Conservation (phyloP, 2,888 invertebrate species). For the Diarsia rubi region DNA sequence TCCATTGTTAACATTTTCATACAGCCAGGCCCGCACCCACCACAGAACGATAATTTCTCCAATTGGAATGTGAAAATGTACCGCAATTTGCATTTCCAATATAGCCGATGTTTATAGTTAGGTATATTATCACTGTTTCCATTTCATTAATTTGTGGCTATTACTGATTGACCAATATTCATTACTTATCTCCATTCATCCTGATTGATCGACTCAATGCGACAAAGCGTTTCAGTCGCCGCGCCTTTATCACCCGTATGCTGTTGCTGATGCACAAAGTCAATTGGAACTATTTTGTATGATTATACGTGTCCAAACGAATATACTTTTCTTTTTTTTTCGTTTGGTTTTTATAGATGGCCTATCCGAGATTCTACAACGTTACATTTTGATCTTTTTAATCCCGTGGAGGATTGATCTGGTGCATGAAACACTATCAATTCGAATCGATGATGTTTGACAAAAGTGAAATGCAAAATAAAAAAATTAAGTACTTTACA, state of each 20-base stretch:
- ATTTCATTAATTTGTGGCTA: constrained; percentile 38
- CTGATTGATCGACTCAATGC: constrained; percentile 28
- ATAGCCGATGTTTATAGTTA: constrained; percentile 2
- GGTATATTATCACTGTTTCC: constrained; percentile 19
- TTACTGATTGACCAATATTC: constrained; percentile 29
- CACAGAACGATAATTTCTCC: neutral
- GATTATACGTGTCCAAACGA: neutral
- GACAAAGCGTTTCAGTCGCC: constrained; percentile 6
- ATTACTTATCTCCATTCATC: constrained; percentile 29
- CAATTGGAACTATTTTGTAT: neutral
- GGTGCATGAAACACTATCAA: too few relatives aligned
- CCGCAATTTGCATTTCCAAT: constrained; percentile 8
- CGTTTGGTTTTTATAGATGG: neutral
- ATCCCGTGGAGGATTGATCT: too few relatives aligned
- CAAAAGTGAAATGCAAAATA: too few relatives aligned
- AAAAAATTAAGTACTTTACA: too few relatives aligned
- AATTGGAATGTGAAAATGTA: constrained; percentile 3
- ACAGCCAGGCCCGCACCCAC: neutral
- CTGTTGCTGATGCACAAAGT: neutral
- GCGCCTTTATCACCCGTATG: neutral
- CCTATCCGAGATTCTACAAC: neutral
- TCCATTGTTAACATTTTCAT: constrained; percentile 2
- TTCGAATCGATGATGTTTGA: too few relatives aligned
- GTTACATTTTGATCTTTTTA: too few relatives aligned
- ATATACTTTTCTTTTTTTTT: neutral